Conservation (phyloP, 2,888 invertebrate species). For the Urechis unicinctus region DNA sequence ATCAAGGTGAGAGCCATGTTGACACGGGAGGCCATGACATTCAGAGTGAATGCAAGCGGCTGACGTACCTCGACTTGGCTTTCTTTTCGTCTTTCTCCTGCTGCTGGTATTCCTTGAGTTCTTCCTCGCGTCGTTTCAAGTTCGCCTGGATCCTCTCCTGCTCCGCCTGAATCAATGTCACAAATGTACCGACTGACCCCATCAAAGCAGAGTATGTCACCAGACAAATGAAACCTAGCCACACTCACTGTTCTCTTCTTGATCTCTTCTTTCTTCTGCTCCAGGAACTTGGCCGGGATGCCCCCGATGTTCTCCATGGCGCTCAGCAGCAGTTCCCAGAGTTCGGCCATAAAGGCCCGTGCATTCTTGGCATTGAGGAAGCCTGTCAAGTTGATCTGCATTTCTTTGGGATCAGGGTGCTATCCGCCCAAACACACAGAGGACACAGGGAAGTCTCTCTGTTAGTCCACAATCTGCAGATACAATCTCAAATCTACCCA, state of each 20-base stretch:
- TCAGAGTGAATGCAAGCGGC: no score
- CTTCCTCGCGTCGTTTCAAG: constrained; percentile 54
- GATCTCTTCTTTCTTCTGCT: constrained; percentile 94
- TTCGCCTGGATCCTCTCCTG: constrained; percentile 67
- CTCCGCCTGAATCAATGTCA: constrained; percentile 59
- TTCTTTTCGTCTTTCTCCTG: constrained; percentile 1
- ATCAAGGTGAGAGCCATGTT: no score
- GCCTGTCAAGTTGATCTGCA: constrained; percentile 99
- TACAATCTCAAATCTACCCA: not conserved
- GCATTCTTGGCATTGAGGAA: constrained; percentile 98
- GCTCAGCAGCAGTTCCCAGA: constrained; percentile 90
- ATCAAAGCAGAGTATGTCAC: not conserved
- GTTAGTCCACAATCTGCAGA: not conserved
- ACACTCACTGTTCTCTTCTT: constrained; percentile 21
- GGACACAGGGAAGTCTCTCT: not conserved
- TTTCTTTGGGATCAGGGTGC: constrained; percentile 95
- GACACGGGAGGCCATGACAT: no score
- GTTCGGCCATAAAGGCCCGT: constrained; percentile 91
- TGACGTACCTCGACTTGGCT: not conserved
- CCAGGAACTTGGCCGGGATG: constrained; percentile 88
- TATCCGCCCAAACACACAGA: constrained; percentile 55
- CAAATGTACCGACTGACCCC: not conserved
- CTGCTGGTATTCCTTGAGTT: constrained; percentile 22
- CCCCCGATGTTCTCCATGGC: constrained; percentile 93
- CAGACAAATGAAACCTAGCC: not conserved